These are phyloP conservation scores for Ptychadena robeensis DNA, from an alignment of 2,797 vertebrate species.

Conservation along the genomic window DNA sequence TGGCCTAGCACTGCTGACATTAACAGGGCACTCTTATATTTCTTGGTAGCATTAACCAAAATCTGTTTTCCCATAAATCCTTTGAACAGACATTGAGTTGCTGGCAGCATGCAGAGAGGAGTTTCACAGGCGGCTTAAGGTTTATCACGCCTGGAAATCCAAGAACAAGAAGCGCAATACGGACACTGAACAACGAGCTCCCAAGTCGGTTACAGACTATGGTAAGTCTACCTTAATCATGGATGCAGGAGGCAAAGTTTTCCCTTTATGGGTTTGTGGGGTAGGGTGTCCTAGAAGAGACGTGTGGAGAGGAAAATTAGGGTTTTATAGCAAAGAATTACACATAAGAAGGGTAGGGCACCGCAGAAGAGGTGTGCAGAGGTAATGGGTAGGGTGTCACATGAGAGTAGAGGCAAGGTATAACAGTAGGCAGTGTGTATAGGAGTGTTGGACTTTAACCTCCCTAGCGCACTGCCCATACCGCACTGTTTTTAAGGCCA, in stretches of 20 bases:
- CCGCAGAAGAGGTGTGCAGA: too few species aligned
- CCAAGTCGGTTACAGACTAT: slow-evolving; percentile 95
- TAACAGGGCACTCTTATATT: background rate
- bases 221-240: slow-evolving; percentile 75
- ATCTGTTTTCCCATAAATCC: slow-evolving; percentile 1
- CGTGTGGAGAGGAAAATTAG: too few species aligned
- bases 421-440: too few species aligned
- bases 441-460: too few species aligned
- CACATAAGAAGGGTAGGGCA: too few species aligned
- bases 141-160: slow-evolving; percentile 98
- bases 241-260: background rate
- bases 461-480: too few species aligned
- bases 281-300: too few species aligned
- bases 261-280: too few species aligned
- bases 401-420: too few species aligned
- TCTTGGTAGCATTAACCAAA: slow-evolving; percentile 7
- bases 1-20: background rate
- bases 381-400: too few species aligned
- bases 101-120: slow-evolving; percentile 97
- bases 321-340: too few species aligned
- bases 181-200: slow-evolving; percentile 90
- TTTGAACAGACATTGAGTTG: slow-evolving; percentile 89
- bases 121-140: slow-evolving; percentile 96
- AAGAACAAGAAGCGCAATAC: slow-evolving; percentile 96
- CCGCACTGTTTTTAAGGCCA: too few species aligned